Conservation (phyloP, 23 tunicate species). For the Halocynthia roretzi region DNA sequence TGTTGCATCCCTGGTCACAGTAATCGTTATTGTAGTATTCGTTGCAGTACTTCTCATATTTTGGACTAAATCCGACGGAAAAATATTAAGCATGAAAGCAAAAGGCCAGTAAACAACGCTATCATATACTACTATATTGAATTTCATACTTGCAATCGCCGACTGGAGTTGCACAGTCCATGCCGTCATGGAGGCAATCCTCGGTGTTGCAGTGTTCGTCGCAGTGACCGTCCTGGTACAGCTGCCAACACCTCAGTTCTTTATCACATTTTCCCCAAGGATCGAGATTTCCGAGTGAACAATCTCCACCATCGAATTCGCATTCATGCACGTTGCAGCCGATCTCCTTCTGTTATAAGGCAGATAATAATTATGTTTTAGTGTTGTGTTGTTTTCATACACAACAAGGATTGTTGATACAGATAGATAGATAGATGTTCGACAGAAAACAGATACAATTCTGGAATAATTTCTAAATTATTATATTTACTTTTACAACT, state of each 20-base stretch:
- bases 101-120: not conserved
- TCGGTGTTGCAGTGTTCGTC: slow-evolving; percentile 84
- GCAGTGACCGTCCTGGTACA: slow-evolving; percentile 76
- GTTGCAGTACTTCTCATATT: slow-evolving; percentile 57
- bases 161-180: slow-evolving; percentile 55
- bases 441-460: not conserved
- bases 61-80: slow-evolving; percentile 20
- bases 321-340: slow-evolving; percentile 71
- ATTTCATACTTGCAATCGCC: slow-evolving; percentile 59
- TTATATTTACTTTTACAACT: not conserved
- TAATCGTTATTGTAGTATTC: slow-evolving; percentile 65
- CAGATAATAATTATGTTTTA: not conserved
- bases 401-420: not conserved
- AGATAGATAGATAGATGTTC: not conserved
- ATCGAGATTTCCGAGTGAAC: slow-evolving; percentile 53
- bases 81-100: not conserved
- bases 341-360: slow-evolving; percentile 17
- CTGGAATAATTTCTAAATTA: not conserved
- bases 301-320: slow-evolving; percentile 87
- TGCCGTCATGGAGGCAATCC: slow-evolving; percentile 82
- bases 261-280: slow-evolving; percentile 67
- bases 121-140: not conserved
- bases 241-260: slow-evolving; percentile 48
- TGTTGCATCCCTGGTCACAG: slow-evolving; percentile 86
- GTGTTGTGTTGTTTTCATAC: not conserved